phyloP scores from a whole-genome alignment of 2,797 vertebrate species.

The Chanos chanos region DNA sequence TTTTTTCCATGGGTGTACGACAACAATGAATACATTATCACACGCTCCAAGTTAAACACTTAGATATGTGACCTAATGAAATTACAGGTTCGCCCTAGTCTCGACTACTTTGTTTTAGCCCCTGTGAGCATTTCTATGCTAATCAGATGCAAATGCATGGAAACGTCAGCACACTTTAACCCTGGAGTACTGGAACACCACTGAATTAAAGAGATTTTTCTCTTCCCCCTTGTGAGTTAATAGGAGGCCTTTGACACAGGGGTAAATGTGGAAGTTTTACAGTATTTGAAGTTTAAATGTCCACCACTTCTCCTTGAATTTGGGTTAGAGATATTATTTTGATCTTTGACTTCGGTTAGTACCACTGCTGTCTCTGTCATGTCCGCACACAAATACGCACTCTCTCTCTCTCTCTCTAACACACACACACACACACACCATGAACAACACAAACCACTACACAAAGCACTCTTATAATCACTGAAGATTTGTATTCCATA shows the following conservation, averaged over 20 bases:
- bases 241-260: slow-evolving; percentile 41
- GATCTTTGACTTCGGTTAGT: slow-evolving; percentile 40
- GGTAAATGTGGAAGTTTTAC: slow-evolving; percentile 40
- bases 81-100: slow-evolving; percentile 53
- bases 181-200: slow-evolving; percentile 51
- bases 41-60: slow-evolving; percentile 54
- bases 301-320: slow-evolving; percentile 35
- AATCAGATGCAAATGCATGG: slow-evolving; percentile 71
- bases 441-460: no score
- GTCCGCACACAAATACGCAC: no score
- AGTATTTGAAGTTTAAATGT: slow-evolving; percentile 47
- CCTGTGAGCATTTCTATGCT: slow-evolving; percentile 64
- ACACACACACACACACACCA: no score
- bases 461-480: slow-evolving; percentile 38
- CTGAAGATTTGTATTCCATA: slow-evolving; percentile 42
- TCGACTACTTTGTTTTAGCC: slow-evolving; percentile 50
- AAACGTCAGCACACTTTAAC: slow-evolving; percentile 66
- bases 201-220: slow-evolving; percentile 48
- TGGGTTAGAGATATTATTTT: slow-evolving; percentile 40
- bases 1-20: slow-evolving; percentile 48
- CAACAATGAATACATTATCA: slow-evolving; percentile 60
- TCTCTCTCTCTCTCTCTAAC: no score
- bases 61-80: slow-evolving; percentile 60
- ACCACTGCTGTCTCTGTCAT: no score
- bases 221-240: slow-evolving; percentile 38